A percentile compares a stretch with the other conserved stretches of the same genome.
Conservation (phyloP, 2,113 vertebrate genomes). For the Barnardius zonarius region DNA sequence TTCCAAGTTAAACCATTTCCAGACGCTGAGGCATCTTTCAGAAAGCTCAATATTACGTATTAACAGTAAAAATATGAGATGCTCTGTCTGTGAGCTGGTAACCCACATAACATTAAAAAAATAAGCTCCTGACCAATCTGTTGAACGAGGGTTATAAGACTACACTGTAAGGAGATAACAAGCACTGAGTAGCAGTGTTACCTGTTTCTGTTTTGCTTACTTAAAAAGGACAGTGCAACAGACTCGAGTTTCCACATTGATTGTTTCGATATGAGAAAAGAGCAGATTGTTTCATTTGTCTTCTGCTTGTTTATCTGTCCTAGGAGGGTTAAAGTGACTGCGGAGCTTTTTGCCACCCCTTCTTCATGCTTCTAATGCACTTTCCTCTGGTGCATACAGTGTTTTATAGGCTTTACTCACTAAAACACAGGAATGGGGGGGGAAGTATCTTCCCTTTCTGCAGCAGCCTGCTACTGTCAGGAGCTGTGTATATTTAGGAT, state of each 20-base stretch:
- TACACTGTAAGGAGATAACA: neutral
- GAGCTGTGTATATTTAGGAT: accelerated
- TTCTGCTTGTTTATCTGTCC: neutral
- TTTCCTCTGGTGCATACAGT: neutral
- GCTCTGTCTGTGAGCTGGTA: neutral
- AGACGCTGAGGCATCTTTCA: neutral
- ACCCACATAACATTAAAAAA: neutral
- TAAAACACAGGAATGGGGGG: accelerated
- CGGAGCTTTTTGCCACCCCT: neutral
- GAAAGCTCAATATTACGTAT: neutral
- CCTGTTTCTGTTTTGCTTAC: neutral
- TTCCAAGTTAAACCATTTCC: neutral
- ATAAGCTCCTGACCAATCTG: neutral
- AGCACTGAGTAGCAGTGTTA: neutral
- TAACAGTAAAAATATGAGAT: neutral
- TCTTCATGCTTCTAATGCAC: neutral
- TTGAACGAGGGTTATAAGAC: neutral
- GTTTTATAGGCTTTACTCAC: neutral
- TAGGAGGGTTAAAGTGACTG: neutral
- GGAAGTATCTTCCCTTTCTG: neutral
- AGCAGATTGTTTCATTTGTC: constrained; percentile 17
- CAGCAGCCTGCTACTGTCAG: neutral
- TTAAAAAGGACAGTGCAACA: neutral
- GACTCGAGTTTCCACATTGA: neutral
- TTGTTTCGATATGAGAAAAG: neutral